Percentiles rank a stretch among this genome's conserved stretches.
Evolutionary conservation across 1,140 invertebrate species (phyloP).

Genomic region (Drosophila repletoides): DNA sequence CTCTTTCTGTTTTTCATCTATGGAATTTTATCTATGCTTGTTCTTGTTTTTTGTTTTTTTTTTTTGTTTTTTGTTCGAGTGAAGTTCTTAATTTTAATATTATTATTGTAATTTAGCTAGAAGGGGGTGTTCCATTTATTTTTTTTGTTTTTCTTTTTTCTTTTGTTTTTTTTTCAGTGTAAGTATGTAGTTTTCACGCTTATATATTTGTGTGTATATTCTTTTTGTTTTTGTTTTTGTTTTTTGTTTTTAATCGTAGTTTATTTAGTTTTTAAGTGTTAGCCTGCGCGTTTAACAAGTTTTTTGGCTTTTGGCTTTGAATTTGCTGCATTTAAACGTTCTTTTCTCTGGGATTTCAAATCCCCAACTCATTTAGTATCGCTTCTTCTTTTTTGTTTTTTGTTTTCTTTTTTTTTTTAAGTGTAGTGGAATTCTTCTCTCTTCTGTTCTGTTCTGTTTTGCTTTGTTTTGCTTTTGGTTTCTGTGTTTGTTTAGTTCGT

Average conservation of each 20-base stretch:
- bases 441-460: slow-evolving; percentile 17
- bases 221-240: slow-evolving; percentile 34
- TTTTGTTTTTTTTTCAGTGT: slow-evolving; percentile 27
- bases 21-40: slow-evolving; percentile 46
- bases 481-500: slow-evolving; percentile 43
- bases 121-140: slow-evolving; percentile 41
- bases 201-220: slow-evolving; percentile 43
- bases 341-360: slow-evolving; percentile 21
- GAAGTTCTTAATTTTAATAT: slow-evolving; percentile 71
- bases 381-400: slow-evolving; percentile 4
- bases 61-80: slow-evolving; percentile 48
- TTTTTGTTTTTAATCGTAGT: slow-evolving; percentile 43
- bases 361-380: slow-evolving; percentile 32
- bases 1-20: slow-evolving; percentile 46
- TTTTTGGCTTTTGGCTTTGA: slow-evolving; percentile 38
- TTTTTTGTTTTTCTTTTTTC: slow-evolving; percentile 27
- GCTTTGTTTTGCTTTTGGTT: slow-evolving; percentile 34
- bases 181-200: slow-evolving; percentile 38
- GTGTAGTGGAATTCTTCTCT: no score
- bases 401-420: slow-evolving; percentile 15
- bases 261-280: slow-evolving; percentile 60
- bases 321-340: slow-evolving; percentile 33
- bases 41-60: slow-evolving; percentile 21
- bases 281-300: slow-evolving; percentile 40
- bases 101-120: slow-evolving; percentile 78